Conservation (phyloP, 1,140 invertebrate species). For the Macrocentrus cingulum region DNA sequence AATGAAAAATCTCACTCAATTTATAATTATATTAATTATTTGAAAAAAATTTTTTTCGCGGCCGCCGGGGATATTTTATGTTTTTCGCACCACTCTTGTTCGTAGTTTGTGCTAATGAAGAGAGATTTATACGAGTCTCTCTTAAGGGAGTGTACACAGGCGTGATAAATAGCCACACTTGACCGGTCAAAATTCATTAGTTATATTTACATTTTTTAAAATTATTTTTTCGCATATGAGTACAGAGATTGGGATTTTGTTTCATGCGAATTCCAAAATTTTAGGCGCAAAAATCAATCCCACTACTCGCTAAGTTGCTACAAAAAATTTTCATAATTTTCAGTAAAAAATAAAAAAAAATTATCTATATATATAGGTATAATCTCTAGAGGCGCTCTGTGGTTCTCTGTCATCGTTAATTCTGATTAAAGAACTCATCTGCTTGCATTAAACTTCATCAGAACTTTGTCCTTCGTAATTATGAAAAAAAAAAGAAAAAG, state of each 20-base stretch:
- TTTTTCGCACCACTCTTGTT: background rate
- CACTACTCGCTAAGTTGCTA: too few species aligned
- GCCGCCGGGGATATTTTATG: background rate
- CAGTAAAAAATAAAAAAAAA: background rate
- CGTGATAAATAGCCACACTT: background rate
- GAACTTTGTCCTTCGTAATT: background rate
- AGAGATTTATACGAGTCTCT: background rate
- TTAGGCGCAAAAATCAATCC: too few species aligned
- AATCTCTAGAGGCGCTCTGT: background rate
- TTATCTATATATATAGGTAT: background rate
- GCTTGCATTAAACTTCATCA: slow-evolving; percentile 5
- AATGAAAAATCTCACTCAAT: too few species aligned
- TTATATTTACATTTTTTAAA: background rate
- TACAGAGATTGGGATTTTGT: too few species aligned
- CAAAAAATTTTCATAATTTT: too few species aligned
- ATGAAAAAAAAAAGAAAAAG: background rate
- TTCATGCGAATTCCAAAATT: too few species aligned
- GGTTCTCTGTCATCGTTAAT: background rate
- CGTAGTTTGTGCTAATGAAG: background rate
- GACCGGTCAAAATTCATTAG: background rate
- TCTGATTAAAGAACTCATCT: slow-evolving; percentile 16
- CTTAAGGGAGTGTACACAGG: background rate
- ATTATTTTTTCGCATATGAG: too few species aligned
- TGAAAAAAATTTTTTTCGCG: too few species aligned
- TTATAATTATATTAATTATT: too few species aligned